A percentile compares a stretch with the other conserved stretches of the same genome.
These are phyloP conservation scores for Fregata magnificens DNA, from an alignment of 2,113 vertebrate species.

Conservation along the genomic window DNA sequence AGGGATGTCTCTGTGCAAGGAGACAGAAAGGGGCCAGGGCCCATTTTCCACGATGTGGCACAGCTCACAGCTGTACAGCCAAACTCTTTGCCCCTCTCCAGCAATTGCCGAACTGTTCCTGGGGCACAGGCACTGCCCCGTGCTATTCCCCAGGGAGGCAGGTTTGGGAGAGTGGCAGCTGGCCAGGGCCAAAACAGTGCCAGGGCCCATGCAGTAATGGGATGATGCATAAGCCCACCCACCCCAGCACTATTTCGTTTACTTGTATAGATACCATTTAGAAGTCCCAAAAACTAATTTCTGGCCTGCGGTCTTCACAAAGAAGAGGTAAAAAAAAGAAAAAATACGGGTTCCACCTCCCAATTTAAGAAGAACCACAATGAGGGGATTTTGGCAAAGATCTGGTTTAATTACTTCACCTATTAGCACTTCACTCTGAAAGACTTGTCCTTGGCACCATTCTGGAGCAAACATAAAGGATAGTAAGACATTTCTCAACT, in stretches of 20 bases:
- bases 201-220: background rate
- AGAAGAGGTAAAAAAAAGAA: background rate
- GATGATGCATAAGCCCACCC: background rate
- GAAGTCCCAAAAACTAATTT: background rate
- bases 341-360: background rate
- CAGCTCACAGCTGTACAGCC: background rate
- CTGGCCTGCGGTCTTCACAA: background rate
- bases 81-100: background rate
- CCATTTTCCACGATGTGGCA: fast-evolving
- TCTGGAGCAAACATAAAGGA: background rate
- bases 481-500: background rate
- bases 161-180: background rate
- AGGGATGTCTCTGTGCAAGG: background rate
- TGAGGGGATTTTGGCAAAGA: background rate
- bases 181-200: background rate
- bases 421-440: background rate
- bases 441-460: background rate
- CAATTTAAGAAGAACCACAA: background rate
- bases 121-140: background rate
- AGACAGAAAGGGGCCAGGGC: background rate
- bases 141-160: background rate
- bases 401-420: background rate
- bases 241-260: background rate
- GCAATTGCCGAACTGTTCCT: background rate
- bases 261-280: background rate